A percentile compares a stretch with the other conserved stretches of the same genome.
These are phyloP conservation scores for Macropus fuliginosus DNA, from an alignment of 2,797 vertebrate genomes.

Conservation along the genomic window DNA sequence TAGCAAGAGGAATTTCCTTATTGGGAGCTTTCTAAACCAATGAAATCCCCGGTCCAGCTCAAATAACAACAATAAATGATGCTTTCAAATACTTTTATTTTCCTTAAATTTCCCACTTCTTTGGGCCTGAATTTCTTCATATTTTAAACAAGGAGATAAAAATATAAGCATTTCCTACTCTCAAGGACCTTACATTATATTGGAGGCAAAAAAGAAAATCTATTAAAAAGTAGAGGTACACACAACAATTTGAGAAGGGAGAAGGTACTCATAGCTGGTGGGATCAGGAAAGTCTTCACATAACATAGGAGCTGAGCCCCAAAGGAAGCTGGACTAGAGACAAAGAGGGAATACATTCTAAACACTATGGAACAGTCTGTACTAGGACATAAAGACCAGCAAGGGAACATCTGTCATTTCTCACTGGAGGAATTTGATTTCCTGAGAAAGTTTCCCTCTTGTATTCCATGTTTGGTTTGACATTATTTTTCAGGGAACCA, in stretches of 20 bases:
- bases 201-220: not conserved
- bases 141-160: not conserved
- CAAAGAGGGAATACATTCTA: not conserved
- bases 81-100: not conserved
- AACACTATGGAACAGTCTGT: not conserved
- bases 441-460: not conserved
- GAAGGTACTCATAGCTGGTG: not conserved
- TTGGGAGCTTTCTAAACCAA: not conserved
- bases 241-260: not conserved
- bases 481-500: not conserved
- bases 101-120: not conserved
- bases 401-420: not conserved
- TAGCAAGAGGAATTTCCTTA: not conserved
- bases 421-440: not conserved
- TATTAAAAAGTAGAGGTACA: not conserved
- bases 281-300: not conserved
- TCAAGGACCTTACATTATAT: not conserved
- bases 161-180: not conserved
- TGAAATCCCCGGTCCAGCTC: not conserved
- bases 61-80: not conserved
- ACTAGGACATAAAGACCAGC: not conserved
- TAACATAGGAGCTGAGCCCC: not conserved
- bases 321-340: not conserved
- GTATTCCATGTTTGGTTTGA: not conserved
- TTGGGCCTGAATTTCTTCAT: too few species aligned